A percentile compares a stretch with the other conserved stretches of the same genome.
Evolutionary conservation across 2,113 vertebrate species (phyloP).

Genomic region (Austrofundulus limnaeus): DNA sequence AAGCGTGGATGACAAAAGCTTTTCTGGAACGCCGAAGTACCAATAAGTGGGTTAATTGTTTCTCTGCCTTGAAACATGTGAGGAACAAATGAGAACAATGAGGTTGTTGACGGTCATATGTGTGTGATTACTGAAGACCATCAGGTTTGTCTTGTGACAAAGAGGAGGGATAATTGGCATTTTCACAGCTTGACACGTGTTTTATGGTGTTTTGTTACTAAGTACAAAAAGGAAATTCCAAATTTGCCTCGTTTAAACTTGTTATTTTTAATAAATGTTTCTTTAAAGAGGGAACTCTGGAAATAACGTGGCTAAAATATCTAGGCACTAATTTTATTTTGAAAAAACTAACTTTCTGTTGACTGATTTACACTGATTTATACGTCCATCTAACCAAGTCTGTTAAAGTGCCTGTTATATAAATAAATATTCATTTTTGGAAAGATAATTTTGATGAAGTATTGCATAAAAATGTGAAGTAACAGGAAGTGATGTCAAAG

Average conservation of each 20-base stretch:
- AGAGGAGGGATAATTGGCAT: background rate
- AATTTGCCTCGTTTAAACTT: background rate
- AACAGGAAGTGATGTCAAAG: too few relatives aligned
- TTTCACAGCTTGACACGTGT: background rate
- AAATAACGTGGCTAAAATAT: too few relatives aligned
- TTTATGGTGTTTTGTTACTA: background rate
- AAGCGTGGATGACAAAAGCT: conserved; percentile 26
- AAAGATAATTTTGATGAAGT: too few relatives aligned
- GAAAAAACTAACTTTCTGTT: too few relatives aligned
- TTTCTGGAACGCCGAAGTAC: background rate
- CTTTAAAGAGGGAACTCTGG: background rate
- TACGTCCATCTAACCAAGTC: too few relatives aligned
- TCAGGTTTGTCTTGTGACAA: conserved; percentile 18
- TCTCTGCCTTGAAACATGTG: conserved; percentile 4
- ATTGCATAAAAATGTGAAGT: too few relatives aligned
- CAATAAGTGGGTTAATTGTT: conserved; percentile 22
- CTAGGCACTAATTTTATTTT: background rate
- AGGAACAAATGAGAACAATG: conserved; percentile 14
- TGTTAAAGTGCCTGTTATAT: too few relatives aligned
- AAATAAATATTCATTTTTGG: too few relatives aligned
- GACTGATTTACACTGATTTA: too few relatives aligned
- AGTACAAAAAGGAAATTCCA: background rate
- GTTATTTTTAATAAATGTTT: background rate
- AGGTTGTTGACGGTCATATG: conserved; percentile 21
- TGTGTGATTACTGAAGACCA: background rate